Evolutionary conservation across 2,888 invertebrate genomes (phyloP), one percentile per base, ranked within the genome.

Genomic region (Vanessa cardui): DNA sequence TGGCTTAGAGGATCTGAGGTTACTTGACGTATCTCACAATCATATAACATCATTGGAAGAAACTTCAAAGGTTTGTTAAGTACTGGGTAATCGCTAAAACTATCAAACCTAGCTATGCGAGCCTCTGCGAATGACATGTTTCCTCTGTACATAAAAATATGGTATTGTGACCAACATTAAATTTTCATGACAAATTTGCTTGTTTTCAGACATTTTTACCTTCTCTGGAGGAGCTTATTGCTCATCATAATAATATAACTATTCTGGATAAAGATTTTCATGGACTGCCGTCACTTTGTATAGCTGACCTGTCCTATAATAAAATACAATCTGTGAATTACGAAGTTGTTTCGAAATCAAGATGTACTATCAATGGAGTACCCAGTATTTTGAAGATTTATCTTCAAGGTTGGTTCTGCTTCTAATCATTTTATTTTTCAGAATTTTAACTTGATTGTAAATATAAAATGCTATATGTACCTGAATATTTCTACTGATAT

Each of bases 361-460:
- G 95, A 76, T 97, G 97, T 84, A 95, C 94, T 71, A 95, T 96
- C 69, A 96, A 96, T 80, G 96, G 96, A 65, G 96, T 97, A n/a
- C 95, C 95, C 74, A 95, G 95, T 73, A 94, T 95, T 64, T 86
- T 96, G 80, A 96, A 96, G 87, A 95, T 97, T 80, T 95, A 96
- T 85, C 93, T 97, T 75, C 95, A 97, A 94, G 96, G 97, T 97
- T 89, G 85, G 89, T 87, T 69, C 64, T 56, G 39, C 58, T 64
- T 49, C 20, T 47, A 44, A 21, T 58, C 45, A 18, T 46, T 8
- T 26, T 44, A 20, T 50, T 52, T 31, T 63, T 6, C n/a, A 39
- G 39, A 31, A 33, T 6, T 54, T 39, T 0, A 39, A 39, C 12
- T 39, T 12, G 39, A 12, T 39, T 3, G 12, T 39, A n/a, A n/a